Percentiles rank a stretch among this genome's conserved stretches.
phyloP scores from a whole-genome alignment of 2,888 invertebrate species.

The Polietes domitor region DNA sequence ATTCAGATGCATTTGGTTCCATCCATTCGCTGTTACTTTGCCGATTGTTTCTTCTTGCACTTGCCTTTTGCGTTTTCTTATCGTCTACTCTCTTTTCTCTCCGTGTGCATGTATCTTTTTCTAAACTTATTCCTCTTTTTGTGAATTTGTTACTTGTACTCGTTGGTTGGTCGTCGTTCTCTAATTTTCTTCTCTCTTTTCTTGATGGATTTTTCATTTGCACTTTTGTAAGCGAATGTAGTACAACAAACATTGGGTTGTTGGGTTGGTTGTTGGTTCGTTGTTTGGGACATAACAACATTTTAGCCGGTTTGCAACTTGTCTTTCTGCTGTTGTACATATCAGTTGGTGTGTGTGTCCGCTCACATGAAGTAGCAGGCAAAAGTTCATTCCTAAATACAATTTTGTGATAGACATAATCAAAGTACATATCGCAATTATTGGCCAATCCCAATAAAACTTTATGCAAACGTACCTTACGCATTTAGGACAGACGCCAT shows the following conservation, averaged over 20 bases:
- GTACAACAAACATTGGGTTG: not conserved
- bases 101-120: conserved; percentile 31
- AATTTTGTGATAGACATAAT: no score
- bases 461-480: no score
- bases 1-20: conserved; percentile 15
- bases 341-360: not conserved
- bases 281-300: conserved; percentile 13
- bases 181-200: conserved; percentile 24
- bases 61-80: not conserved
- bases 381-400: no score
- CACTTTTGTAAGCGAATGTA: conserved; percentile 9
- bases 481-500: no score
- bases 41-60: conserved; percentile 31
- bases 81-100: conserved; percentile 9
- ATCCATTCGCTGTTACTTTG: not conserved
- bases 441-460: no score
- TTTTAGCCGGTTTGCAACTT: conserved; percentile 12
- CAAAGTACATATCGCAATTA: no score
- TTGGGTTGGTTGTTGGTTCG: not conserved
- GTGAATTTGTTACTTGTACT: not conserved
- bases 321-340: not conserved
- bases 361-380: no score
- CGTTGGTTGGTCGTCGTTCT: conserved; percentile 27
- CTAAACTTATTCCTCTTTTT: conserved; percentile 30
- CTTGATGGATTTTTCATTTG: conserved; percentile 35